Evolutionary conservation across 2,888 invertebrate species (phyloP).

Genomic region (Chorisops tibialis): DNA sequence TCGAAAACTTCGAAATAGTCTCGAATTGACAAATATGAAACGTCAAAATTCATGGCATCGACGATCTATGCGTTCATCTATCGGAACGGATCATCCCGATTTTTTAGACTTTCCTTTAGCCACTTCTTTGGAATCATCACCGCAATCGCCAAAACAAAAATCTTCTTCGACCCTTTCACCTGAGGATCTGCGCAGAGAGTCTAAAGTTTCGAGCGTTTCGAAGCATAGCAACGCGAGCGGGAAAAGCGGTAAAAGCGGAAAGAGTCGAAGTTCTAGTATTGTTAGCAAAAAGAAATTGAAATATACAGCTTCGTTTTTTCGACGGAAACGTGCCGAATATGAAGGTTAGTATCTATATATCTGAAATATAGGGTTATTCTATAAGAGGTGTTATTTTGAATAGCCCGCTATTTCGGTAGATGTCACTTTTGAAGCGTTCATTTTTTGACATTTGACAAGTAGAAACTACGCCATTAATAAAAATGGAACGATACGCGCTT

Average conservation of each 20-base stretch:
- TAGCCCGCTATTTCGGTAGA: no score
- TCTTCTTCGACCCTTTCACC: conserved; percentile 7
- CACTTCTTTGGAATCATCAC: conserved; percentile 6
- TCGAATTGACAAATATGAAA: conserved; percentile 32
- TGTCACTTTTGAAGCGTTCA: no score
- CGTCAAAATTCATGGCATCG: conserved; percentile 47
- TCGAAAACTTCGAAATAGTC: conserved; percentile 10
- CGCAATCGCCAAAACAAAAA: conserved; percentile 12
- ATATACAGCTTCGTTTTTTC: conserved; percentile 48
- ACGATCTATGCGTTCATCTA: conserved; percentile 43
- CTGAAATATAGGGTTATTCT: neutral
- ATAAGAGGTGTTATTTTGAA: no score
- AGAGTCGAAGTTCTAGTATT: conserved; percentile 38
- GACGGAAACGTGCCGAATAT: conserved; percentile 46
- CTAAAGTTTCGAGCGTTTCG: conserved; percentile 44
- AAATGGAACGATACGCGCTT: no score
- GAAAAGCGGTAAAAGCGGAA: conserved; percentile 17
- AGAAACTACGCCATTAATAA: no score
- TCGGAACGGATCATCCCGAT: conserved; percentile 37
- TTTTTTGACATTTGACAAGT: no score
- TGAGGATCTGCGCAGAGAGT: conserved; percentile 40
- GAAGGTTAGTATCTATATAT: conserved; percentile 43
- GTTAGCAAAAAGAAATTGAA: conserved; percentile 41
- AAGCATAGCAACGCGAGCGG: conserved; percentile 38
- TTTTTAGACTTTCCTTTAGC: conserved; percentile 5